Percentiles rank a stretch among this genome's conserved stretches.
phyloP scores from a whole-genome alignment of 2,888 invertebrate genomes.

The Cactoblastis cactorum region DNA sequence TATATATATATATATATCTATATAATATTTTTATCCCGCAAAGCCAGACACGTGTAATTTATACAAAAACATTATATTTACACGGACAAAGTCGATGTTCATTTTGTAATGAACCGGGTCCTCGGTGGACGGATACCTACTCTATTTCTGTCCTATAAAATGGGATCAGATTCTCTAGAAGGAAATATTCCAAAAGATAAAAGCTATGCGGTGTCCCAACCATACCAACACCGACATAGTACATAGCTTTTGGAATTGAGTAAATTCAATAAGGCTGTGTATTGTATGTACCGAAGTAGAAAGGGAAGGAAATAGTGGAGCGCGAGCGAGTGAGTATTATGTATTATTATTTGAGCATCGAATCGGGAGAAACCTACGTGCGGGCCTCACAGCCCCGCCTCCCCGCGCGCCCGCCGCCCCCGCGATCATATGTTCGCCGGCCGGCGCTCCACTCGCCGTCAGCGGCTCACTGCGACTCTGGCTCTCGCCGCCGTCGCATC shows the following conservation, averaged over 20 bases:
- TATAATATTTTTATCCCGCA: too few species aligned
- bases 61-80: too few species aligned
- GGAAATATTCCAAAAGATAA: neutral
- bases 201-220: too few species aligned
- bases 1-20: too few species aligned
- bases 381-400: constrained; percentile 62
- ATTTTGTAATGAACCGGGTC: neutral
- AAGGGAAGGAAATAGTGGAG: constrained; percentile 31
- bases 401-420: constrained; percentile 45
- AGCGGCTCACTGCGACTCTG: constrained; percentile 70
- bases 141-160: neutral
- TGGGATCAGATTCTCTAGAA: neutral
- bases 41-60: too few species aligned
- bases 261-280: constrained; percentile 36
- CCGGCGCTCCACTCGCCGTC: constrained; percentile 41
- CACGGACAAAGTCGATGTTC: too few species aligned
- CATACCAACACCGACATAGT: neutral
- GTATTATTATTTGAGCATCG: constrained; percentile 69
- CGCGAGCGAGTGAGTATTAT: constrained; percentile 67
- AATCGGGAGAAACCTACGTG: constrained; percentile 77
- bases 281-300: constrained; percentile 32
- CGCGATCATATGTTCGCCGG: constrained; percentile 74
- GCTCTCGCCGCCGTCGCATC: constrained; percentile 70
- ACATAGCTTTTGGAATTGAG: neutral
- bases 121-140: neutral